These are phyloP conservation scores for Eudorcas thomsonii DNA, from an alignment of 2,113 vertebrate species.

Conservation along the genomic window DNA sequence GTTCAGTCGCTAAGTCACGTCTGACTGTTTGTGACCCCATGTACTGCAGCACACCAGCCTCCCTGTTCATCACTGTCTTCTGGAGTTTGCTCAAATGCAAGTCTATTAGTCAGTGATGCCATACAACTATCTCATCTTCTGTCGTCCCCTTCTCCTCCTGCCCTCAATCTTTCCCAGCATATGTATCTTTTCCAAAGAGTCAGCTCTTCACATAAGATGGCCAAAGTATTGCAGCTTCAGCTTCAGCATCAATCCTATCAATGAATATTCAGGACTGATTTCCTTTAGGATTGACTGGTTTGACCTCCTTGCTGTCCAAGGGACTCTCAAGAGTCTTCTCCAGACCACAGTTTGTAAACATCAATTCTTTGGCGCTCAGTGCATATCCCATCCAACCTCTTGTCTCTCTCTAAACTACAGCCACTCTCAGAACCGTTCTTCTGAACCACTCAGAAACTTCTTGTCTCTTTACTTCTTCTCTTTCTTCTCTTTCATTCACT, in stretches of 20 bases:
- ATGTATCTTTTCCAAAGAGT: background rate
- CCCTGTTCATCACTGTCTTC: background rate
- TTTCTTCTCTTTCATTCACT: background rate
- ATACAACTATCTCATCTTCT: background rate
- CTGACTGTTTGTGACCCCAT: background rate
- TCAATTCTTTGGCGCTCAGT: background rate
- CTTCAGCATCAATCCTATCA: background rate
- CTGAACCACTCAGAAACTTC: background rate
- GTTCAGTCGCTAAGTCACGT: background rate
- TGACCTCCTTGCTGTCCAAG: background rate
- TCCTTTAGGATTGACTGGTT: background rate
- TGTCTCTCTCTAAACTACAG: background rate
- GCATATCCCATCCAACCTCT: background rate
- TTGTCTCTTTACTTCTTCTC: background rate
- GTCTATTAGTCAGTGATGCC: background rate
- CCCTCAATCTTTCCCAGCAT: background rate
- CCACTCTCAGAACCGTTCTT: background rate
- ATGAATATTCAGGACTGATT: background rate
- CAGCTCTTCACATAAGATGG: background rate
- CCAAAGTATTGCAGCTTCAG: background rate
- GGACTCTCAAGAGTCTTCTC: background rate
- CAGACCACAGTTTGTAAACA: background rate
- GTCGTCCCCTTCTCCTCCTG: fast-evolving
- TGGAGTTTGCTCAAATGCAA: background rate
- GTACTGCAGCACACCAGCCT: background rate